phyloP scores from a whole-genome alignment of 2,113 vertebrate genomes.

The Pseudorhombus dupliciocellatus region DNA sequence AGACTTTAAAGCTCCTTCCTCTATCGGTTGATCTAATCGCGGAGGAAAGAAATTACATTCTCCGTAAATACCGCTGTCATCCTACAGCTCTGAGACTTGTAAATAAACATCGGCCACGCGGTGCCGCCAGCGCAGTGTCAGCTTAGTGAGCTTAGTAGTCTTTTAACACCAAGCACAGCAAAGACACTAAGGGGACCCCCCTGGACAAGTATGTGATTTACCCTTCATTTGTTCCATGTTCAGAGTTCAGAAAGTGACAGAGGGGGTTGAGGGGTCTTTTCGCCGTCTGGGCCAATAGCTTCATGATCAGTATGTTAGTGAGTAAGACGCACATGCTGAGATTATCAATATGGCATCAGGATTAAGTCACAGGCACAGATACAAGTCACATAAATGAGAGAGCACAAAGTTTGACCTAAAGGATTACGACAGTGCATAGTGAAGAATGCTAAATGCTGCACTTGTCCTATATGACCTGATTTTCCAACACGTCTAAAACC shows the following conservation, averaged over 20 bases:
- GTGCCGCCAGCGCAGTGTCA: slow-evolving; percentile 28
- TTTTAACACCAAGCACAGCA: slow-evolving; percentile 44
- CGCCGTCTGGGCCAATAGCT: neutral
- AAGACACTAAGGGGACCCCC: slow-evolving; percentile 15
- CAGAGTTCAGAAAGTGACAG: neutral
- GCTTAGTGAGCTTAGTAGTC: slow-evolving; percentile 50
- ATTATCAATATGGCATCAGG: slow-evolving; percentile 29
- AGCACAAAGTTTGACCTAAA: slow-evolving; percentile 20
- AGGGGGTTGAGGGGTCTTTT: neutral
- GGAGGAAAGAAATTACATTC: slow-evolving; percentile 42
- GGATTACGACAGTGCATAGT: slow-evolving; percentile 14
- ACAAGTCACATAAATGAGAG: slow-evolving; percentile 20
- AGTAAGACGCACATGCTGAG: slow-evolving; percentile 27
- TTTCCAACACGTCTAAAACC: too few species aligned
- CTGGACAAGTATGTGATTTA: slow-evolving; percentile 21
- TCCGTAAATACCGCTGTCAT: slow-evolving; percentile 30
- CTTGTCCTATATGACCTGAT: neutral
- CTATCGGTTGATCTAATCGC: slow-evolving; percentile 53
- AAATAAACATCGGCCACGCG: slow-evolving; percentile 54
- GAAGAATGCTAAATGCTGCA: neutral
- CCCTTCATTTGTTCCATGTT: slow-evolving; percentile 20
- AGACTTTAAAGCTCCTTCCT: slow-evolving; percentile 57
- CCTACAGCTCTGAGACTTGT: slow-evolving; percentile 36
- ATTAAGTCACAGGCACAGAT: slow-evolving; percentile 44
- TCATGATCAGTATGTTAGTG: slow-evolving; percentile 6